These are phyloP conservation scores for Nerophis ophidion DNA, from an alignment of 2,113 vertebrate species.

Conservation along the genomic window DNA sequence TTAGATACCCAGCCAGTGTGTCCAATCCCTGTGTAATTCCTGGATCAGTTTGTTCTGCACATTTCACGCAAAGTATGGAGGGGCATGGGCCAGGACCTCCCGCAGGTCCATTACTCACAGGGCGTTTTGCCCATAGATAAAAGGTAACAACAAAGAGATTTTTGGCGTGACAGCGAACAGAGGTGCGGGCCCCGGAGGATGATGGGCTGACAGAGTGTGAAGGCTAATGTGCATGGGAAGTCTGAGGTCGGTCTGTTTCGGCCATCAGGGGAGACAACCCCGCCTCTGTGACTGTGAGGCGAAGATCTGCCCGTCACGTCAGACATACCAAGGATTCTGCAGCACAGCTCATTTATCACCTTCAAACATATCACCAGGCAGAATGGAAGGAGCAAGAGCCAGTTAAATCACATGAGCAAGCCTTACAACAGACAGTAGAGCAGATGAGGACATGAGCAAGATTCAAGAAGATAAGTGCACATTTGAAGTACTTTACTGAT, in stretches of 20 bases:
- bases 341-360: constrained; percentile 43
- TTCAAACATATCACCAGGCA: constrained; percentile 26
- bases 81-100: constrained; percentile 68
- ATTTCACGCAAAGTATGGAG: constrained; percentile 83
- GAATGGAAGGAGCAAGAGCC: constrained; percentile 18
- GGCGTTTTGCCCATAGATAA: constrained; percentile 78
- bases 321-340: constrained; percentile 18
- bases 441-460: constrained; percentile 9
- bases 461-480: background rate
- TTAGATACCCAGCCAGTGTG: constrained; percentile 56
- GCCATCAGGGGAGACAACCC: constrained; percentile 74
- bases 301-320: constrained; percentile 33
- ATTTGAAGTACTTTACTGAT: background rate
- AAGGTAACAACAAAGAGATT: constrained; percentile 83
- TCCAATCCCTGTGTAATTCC: constrained; percentile 66
- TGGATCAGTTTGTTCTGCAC: constrained; percentile 82
- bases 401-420: constrained; percentile 1
- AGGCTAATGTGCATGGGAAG: constrained; percentile 67
- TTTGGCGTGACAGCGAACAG: constrained; percentile 68
- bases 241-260: constrained; percentile 78
- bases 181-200: constrained; percentile 66
- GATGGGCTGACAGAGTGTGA: constrained; percentile 77
- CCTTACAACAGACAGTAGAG: constrained; percentile 20
- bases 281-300: constrained; percentile 23
- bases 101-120: constrained; percentile 78